Conservation (phyloP, 2,797 vertebrate genomes). For the Synaphobranchus kaupii region DNA sequence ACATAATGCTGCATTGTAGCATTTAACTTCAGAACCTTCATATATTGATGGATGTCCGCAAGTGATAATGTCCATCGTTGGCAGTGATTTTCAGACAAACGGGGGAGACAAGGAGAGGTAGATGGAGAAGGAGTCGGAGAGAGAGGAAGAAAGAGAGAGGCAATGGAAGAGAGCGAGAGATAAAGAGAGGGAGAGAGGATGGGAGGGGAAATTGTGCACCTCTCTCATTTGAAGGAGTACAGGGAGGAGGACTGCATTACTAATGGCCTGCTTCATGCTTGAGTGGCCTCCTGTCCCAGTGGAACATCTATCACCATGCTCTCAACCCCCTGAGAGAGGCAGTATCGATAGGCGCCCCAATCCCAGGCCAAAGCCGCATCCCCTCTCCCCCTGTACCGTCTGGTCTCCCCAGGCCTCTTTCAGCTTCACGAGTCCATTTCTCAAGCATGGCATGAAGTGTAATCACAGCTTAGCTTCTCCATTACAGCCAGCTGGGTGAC, state of each 20-base stretch:
- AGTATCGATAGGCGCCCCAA: slow-evolving; percentile 44
- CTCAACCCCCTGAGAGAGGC: slow-evolving; percentile 54
- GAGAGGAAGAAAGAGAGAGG: not conserved
- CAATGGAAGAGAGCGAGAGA: not conserved
- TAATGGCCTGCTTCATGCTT: slow-evolving; percentile 55
- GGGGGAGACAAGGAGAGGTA: not conserved
- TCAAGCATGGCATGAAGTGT: slow-evolving; percentile 25
- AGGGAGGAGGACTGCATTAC: slow-evolving; percentile 58
- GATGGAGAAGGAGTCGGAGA: not conserved
- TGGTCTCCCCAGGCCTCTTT: not conserved
- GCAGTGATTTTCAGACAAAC: slow-evolving; percentile 40
- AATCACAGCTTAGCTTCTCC: slow-evolving; percentile 22
- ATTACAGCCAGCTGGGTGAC: slow-evolving; percentile 9
- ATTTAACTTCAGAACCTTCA: slow-evolving; percentile 55
- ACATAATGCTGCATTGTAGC: slow-evolving; percentile 57
- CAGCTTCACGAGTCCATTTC: not conserved
- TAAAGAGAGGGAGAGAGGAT: not conserved
- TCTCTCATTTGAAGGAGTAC: slow-evolving; percentile 9
- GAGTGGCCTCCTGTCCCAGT: slow-evolving; percentile 55
- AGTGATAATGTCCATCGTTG: slow-evolving; percentile 46
- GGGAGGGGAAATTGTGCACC: not conserved
- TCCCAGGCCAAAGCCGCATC: not conserved
- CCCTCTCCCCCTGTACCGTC: not conserved
- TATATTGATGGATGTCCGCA: slow-evolving; percentile 43
- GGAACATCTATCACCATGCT: slow-evolving; percentile 56